A percentile compares a stretch with the other conserved stretches of the same genome.
Evolutionary conservation across 1,140 invertebrate genomes (phyloP).

Genomic region (Drosophila guanche): DNA sequence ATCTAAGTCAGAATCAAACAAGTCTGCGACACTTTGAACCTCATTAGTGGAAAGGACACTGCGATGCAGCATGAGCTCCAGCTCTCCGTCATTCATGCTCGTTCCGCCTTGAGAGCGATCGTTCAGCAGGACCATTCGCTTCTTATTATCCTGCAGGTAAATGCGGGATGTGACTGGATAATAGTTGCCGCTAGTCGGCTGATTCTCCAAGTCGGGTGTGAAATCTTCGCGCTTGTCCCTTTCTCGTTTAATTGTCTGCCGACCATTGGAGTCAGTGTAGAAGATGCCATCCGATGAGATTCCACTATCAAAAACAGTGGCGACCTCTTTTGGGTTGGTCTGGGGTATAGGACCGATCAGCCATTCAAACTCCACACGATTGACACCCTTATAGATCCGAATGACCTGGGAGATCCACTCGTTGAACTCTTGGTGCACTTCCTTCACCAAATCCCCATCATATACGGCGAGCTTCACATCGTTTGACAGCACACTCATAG

Average conservation of each 20-base stretch:
- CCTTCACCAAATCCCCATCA: slow-evolving; percentile 90
- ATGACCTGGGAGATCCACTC: slow-evolving; percentile 93
- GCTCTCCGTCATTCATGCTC: slow-evolving; percentile 89
- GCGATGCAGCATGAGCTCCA: slow-evolving; percentile 93
- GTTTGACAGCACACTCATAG: no score
- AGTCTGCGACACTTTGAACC: no score
- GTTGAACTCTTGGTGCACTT: slow-evolving; percentile 91
- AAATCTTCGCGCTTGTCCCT: slow-evolving; percentile 90
- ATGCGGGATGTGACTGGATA: slow-evolving; percentile 96
- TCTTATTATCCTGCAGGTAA: slow-evolving; percentile 84
- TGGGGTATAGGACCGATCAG: slow-evolving; percentile 93
- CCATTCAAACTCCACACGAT: slow-evolving; percentile 95
- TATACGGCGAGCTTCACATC: slow-evolving; percentile 67
- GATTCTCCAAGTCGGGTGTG: slow-evolving; percentile 88
- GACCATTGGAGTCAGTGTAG: slow-evolving; percentile 97
- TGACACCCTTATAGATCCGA: slow-evolving; percentile 88
- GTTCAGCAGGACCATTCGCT: slow-evolving; percentile 88
- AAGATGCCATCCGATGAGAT: slow-evolving; percentile 89
- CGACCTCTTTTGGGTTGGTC: no score
- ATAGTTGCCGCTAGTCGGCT: slow-evolving; percentile 92
- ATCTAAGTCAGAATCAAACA: no score
- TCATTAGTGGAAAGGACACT: no score
- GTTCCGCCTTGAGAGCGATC: slow-evolving; percentile 95
- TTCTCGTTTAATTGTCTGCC: slow-evolving; percentile 92
- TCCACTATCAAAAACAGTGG: slow-evolving; percentile 70